Evolutionary conservation across 2,797 vertebrate species (phyloP).

Genomic region (Amphiprion clarkii): DNA sequence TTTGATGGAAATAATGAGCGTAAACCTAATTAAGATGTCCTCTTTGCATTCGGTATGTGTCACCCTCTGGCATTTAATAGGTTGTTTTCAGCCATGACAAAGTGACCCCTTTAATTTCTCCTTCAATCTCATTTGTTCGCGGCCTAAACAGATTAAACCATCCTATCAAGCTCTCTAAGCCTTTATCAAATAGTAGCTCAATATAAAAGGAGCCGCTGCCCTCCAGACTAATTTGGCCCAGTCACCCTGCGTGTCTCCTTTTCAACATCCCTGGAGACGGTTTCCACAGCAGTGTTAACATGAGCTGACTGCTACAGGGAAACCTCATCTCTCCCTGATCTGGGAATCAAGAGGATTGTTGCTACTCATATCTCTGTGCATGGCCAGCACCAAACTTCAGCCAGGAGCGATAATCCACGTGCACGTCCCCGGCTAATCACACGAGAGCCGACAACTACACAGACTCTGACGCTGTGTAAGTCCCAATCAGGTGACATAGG

Average conservation of each 20-base stretch:
- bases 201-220: conserved; percentile 57
- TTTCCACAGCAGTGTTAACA: conserved; percentile 74
- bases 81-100: conserved; percentile 40
- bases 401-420: conserved; percentile 75
- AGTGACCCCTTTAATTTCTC: conserved; percentile 57
- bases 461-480: conserved; percentile 55
- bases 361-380: conserved; percentile 40
- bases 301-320: conserved; percentile 54
- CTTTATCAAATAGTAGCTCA: conserved; percentile 63
- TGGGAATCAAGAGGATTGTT: conserved; percentile 68
- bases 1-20: conserved; percentile 8
- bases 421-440: conserved; percentile 59
- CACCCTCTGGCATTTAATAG: conserved; percentile 34
- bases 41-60: neutral
- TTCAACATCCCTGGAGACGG: conserved; percentile 70
- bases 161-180: conserved; percentile 52
- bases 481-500: conserved; percentile 77
- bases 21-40: neutral
- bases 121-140: conserved; percentile 59
- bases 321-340: conserved; percentile 68
- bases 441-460: conserved; percentile 65
- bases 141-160: conserved; percentile 65
- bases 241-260: conserved; percentile 53
- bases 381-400: conserved; percentile 36
- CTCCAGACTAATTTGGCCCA: conserved; percentile 61